Evolutionary conservation across 2,888 invertebrate species (phyloP).

Genomic region (Baronia brevicornis): DNA sequence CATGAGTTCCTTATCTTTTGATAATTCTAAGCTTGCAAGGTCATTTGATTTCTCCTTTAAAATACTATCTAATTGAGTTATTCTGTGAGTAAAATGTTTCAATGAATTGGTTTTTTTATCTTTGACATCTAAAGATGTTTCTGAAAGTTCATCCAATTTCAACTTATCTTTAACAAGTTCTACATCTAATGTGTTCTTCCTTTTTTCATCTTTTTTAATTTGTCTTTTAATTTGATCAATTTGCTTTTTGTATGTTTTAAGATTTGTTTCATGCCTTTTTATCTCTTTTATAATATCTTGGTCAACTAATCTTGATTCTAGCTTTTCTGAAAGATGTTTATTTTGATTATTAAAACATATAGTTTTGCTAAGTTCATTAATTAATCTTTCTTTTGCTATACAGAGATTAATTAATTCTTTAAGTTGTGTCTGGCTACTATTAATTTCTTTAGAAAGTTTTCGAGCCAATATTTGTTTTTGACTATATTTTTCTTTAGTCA

Average conservation of each 20-base stretch:
- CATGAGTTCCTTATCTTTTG: slow-evolving; percentile 77
- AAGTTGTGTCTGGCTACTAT: slow-evolving; percentile 80
- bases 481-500: slow-evolving; percentile 66
- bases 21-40: slow-evolving; percentile 74
- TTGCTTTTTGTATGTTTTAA: slow-evolving; percentile 84
- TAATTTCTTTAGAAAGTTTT: slow-evolving; percentile 76
- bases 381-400: slow-evolving; percentile 81
- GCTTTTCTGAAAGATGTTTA: slow-evolving; percentile 74
- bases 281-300: slow-evolving; percentile 79
- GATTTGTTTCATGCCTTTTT: slow-evolving; percentile 81
- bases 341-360: slow-evolving; percentile 46
- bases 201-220: slow-evolving; percentile 83
- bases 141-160: slow-evolving; percentile 67
- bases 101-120: slow-evolving; percentile 76
- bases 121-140: slow-evolving; percentile 70
- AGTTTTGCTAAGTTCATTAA: slow-evolving; percentile 77
- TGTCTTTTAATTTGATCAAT: slow-evolving; percentile 84
- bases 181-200: slow-evolving; percentile 79
- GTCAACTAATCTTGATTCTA: slow-evolving; percentile 71
- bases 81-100: slow-evolving; percentile 79
- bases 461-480: slow-evolving; percentile 66
- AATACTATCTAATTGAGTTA: slow-evolving; percentile 80
- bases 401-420: slow-evolving; percentile 82
- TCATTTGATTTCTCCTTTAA: slow-evolving; percentile 82
- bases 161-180: slow-evolving; percentile 76